Evolutionary conservation across 2,888 invertebrate species (phyloP), one percentile per base, ranked within the genome.

Genomic region (Epistrophella euchroma): DNA sequence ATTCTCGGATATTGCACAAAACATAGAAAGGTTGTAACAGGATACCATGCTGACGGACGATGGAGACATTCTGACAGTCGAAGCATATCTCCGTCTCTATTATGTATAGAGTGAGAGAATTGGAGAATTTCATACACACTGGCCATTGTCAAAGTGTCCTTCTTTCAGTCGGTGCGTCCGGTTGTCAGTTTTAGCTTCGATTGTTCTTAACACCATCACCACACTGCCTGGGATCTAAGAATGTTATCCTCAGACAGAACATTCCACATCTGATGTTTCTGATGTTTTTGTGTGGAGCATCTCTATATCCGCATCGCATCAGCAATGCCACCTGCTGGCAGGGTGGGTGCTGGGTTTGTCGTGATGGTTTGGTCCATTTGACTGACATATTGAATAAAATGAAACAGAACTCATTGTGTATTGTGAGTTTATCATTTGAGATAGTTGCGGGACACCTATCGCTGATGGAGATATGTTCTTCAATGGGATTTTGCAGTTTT

Each of bases 341-440:
- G 7, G 7, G n/a, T n/a, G 28, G 22, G 32, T 1, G 15, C 13
- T 64, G 28, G 7, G 45, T 45, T 17, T 28, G 45, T 64, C 66
- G 13, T 62, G 62, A 50, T 60, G 32, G 50, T 45, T 56, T 22
- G 25, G 35, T 37, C 4, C 2, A 4, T 2, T 28, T 28, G 52
- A 73, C 73, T 79, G 62, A 71, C 62, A 64, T 64, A 22, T 74
- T 64, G 68, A 78, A 78, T 74, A 78, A 68, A 75, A 68, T 60
- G 62, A 83, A 56, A 74, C 40, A 35, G 64, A 62, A 43, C 56
- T 62, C 55, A 68, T 56, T 72, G 82, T 66, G 72, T 66, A 73
- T 78, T 70, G 78, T 78, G 79, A 74, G 79, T 73, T 78, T 83
- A 83, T 74, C 79, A 84, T 84, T 74, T 64, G 72, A 58, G 66